Percentiles rank a stretch among this genome's conserved stretches.
These are phyloP conservation scores for Hippocampus comes DNA, from an alignment of 2,113 vertebrate genomes.

Conservation along the genomic window DNA sequence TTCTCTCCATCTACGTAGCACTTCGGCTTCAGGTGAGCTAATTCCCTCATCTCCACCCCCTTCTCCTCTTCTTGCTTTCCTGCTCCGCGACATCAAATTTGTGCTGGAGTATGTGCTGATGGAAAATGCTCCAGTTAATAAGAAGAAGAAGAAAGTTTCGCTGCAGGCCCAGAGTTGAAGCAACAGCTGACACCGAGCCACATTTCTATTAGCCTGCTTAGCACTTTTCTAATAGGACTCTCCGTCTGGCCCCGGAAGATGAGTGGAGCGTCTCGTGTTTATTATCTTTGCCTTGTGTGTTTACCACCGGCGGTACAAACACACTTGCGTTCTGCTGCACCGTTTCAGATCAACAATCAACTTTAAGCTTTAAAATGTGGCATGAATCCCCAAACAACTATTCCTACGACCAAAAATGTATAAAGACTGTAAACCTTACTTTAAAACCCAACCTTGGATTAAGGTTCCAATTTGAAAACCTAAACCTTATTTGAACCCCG, in stretches of 20 bases:
- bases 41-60: neutral
- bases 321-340: constrained; percentile 30
- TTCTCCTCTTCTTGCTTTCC: constrained; percentile 1
- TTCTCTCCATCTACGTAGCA: neutral
- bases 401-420: neutral
- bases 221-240: constrained; percentile 54
- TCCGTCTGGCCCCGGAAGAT: constrained; percentile 43
- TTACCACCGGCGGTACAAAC: neutral
- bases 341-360: neutral
- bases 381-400: neutral
- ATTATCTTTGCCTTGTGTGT: constrained; percentile 18
- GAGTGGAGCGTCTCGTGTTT: constrained; percentile 43
- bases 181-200: constrained; percentile 49
- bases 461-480: no score
- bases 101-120: constrained; percentile 27
- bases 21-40: neutral
- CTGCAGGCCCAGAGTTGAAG: constrained; percentile 51
- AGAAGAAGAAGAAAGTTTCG: constrained; percentile 16
- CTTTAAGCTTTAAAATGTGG: neutral
- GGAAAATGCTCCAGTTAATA: constrained; percentile 26
- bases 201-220: constrained; percentile 64
- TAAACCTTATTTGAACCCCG: no score
- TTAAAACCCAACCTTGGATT: no score
- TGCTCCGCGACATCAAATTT: constrained; percentile 20
- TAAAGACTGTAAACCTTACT: neutral